A percentile compares a stretch with the other conserved stretches of the same genome.
These are phyloP conservation scores for Pocillopora meandrina DNA, from an alignment of 92 coral and sea anemone genomes.

Conservation along the genomic window DNA sequence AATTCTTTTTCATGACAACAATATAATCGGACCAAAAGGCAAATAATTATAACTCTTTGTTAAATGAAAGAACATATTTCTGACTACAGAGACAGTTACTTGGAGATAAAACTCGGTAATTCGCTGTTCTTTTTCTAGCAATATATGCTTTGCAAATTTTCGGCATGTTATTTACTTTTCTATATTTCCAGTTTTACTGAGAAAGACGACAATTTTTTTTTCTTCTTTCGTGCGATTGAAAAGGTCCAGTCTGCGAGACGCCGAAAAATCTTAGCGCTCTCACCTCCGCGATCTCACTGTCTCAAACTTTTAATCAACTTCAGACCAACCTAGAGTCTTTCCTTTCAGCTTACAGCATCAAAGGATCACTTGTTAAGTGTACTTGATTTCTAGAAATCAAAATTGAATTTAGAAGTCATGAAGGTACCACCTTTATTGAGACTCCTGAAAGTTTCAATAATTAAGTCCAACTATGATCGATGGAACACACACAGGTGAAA, in stretches of 20 bases:
- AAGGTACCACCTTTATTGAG: constrained; percentile 3
- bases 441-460: constrained; percentile 6
- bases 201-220: not conserved
- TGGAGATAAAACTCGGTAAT: constrained; percentile 9
- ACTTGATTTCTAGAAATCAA: constrained; percentile 29
- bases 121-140: not conserved
- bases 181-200: not conserved
- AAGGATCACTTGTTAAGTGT: constrained; percentile 22
- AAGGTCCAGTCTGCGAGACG: constrained; percentile 21
- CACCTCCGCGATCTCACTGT: not conserved
- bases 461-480: not conserved
- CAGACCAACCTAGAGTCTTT: not conserved
- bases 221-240: not conserved
- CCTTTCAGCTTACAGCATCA: not conserved
- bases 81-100: constrained; percentile 17
- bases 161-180: not conserved
- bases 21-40: constrained; percentile 4
- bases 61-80: constrained; percentile 19
- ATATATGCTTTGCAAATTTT: not conserved
- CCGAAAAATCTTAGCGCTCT: not conserved
- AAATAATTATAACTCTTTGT: constrained; percentile 11
- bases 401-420: constrained; percentile 37
- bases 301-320: not conserved
- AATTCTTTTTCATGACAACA: constrained; percentile 61
- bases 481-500: not conserved